phyloP scores from a whole-genome alignment of 2,113 vertebrate species.

The Oreochromis aureus region DNA sequence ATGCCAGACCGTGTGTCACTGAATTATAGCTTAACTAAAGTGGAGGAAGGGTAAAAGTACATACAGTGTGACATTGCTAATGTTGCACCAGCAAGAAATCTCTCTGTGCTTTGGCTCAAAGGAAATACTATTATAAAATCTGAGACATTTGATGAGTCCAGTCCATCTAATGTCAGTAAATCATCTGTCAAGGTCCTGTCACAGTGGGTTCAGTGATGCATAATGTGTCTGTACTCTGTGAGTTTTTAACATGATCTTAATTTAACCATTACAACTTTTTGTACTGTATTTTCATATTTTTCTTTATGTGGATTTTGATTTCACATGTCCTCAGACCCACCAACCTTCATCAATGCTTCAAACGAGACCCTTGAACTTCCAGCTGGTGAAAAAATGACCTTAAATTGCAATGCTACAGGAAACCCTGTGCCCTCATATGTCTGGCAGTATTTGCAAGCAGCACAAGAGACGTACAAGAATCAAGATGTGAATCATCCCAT shows the following conservation, averaged over 20 bases:
- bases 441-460: constrained; percentile 9
- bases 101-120: no score
- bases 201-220: no score
- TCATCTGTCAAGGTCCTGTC: no score
- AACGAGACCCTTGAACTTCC: constrained; percentile 5
- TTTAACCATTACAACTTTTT: accelerated
- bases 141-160: no score
- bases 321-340: constrained; percentile 40
- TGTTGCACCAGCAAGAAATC: no score
- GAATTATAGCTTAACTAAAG: no score
- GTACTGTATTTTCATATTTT: accelerated
- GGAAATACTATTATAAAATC: no score
- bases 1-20: no score
- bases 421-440: constrained; percentile 48
- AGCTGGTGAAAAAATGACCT: not conserved
- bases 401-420: constrained; percentile 56
- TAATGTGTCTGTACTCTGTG: no score
- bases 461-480: not conserved
- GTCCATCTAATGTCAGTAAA: no score
- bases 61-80: no score
- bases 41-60: no score
- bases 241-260: not conserved
- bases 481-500: not conserved
- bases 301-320: not conserved
- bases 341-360: not conserved